Percentiles rank a stretch among this genome's conserved stretches.
These are phyloP conservation scores for Lycocorax pyrrhopterus DNA, from an alignment of 2,113 vertebrate species.

Conservation along the genomic window DNA sequence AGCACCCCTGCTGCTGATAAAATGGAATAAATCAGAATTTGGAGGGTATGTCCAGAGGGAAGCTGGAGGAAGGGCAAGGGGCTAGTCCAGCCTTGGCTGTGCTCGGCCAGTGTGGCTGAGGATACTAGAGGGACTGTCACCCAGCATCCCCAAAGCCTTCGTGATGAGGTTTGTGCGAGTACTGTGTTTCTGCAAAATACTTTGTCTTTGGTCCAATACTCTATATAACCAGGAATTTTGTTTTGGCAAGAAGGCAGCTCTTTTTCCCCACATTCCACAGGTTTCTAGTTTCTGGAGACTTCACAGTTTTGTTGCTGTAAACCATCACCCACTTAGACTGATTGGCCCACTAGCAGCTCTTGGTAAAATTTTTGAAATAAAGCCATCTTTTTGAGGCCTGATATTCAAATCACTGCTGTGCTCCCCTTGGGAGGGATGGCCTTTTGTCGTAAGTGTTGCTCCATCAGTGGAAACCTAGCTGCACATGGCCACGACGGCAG, in stretches of 20 bases:
- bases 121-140: background rate
- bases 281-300: background rate
- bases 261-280: background rate
- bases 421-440: background rate
- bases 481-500: background rate
- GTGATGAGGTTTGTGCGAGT: background rate
- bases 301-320: background rate
- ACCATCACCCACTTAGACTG: background rate
- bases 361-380: background rate
- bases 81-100: background rate
- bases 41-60: background rate
- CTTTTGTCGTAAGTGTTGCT: background rate
- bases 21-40: background rate
- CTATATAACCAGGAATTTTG: background rate
- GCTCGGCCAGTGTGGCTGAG: background rate
- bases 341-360: background rate
- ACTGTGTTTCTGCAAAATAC: background rate
- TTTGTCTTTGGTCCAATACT: background rate
- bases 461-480: background rate
- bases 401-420: background rate
- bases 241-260: background rate
- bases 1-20: background rate
- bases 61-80: background rate
- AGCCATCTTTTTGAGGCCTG: background rate
- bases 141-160: background rate